These are phyloP conservation scores for Enteromius treurensis DNA, from an alignment of 2,797 vertebrate genomes.

Conservation along the genomic window DNA sequence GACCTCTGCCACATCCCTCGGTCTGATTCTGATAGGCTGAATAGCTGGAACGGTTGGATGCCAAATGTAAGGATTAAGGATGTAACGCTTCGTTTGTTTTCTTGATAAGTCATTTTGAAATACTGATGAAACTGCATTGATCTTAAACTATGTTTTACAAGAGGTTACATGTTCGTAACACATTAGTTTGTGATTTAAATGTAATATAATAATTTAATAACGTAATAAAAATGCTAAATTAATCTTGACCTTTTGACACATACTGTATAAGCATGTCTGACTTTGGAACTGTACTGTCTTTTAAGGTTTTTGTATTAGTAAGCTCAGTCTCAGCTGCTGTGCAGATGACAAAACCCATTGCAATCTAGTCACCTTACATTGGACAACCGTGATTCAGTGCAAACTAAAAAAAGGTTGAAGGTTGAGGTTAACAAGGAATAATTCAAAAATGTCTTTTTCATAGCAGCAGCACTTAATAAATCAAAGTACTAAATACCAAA, in stretches of 20 bases:
- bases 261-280: background rate
- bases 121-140: background rate
- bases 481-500: too few species aligned
- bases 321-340: too few species aligned
- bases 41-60: background rate
- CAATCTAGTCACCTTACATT: too few species aligned
- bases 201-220: background rate
- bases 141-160: background rate
- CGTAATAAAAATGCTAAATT: background rate
- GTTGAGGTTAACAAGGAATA: too few species aligned
- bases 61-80: background rate
- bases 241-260: background rate
- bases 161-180: background rate
- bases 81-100: background rate
- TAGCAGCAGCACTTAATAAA: too few species aligned
- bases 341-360: too few species aligned
- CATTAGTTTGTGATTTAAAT: background rate
- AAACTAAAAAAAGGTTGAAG: too few species aligned
- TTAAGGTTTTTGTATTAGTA: too few species aligned
- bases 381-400: too few species aligned
- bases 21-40: conserved; percentile 16
- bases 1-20: conserved; percentile 3
- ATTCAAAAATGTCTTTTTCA: too few species aligned
- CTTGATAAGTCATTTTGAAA: background rate
- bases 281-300: too few species aligned